Conservation (phyloP, 2,888 invertebrate genomes). For the Hesperia comma region DNA sequence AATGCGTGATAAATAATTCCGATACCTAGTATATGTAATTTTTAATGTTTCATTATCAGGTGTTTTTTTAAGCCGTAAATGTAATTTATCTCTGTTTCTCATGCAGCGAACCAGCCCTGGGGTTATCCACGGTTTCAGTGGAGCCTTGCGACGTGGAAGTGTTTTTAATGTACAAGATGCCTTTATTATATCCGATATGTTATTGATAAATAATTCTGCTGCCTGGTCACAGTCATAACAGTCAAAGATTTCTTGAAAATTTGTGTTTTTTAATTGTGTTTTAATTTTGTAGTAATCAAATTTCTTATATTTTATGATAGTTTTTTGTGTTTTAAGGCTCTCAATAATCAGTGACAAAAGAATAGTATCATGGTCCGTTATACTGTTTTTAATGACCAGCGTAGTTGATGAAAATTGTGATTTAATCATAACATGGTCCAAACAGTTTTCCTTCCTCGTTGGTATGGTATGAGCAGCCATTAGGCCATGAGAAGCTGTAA, state of each 20-base stretch:
- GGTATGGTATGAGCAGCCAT: constrained; percentile 12
- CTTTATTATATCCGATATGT: background rate
- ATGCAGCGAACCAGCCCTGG: constrained; percentile 35
- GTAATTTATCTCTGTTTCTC: constrained; percentile 30
- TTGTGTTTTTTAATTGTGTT: background rate
- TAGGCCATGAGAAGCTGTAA: constrained; percentile 12
- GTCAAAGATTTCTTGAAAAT: constrained; percentile 1
- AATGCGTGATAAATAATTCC: constrained; percentile 3
- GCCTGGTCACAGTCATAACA: constrained; percentile 2
- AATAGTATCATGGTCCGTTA: constrained; percentile 14
- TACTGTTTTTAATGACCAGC: constrained; percentile 9
- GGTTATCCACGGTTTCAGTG: constrained; percentile 35
- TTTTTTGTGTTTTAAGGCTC: background rate
- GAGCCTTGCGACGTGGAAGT: constrained; percentile 4
- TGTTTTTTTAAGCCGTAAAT: constrained; percentile 11
- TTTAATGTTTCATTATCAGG: constrained; percentile 4
- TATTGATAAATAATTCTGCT: constrained; percentile 1
- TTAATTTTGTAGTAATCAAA: constrained; percentile 14
- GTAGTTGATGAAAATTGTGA: background rate
- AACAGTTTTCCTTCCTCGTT: constrained; percentile 14
- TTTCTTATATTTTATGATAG: background rate
- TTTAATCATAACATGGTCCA: constrained; percentile 25
- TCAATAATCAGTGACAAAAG: constrained; percentile 12
- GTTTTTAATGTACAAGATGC: background rate
- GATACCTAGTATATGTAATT: constrained; percentile 12